Conservation (phyloP, 2,797 vertebrate species). For the Eulemur mongoz region DNA sequence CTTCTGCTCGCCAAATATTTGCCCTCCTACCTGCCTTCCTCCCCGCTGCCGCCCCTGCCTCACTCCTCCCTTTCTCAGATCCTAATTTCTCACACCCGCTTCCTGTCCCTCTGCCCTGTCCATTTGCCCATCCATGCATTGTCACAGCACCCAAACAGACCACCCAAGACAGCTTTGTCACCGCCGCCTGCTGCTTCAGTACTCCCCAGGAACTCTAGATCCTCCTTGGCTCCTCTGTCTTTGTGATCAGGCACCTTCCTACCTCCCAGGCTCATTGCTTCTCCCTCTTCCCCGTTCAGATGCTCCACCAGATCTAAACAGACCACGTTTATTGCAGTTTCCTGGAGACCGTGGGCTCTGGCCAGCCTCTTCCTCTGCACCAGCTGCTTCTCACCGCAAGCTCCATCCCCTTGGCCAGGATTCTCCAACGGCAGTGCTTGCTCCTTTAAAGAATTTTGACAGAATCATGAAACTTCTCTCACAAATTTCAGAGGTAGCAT, state of each 20-base stretch:
- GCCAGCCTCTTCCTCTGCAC: neutral
- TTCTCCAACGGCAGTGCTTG: fast-evolving
- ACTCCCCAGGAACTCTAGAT: neutral
- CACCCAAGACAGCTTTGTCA: neutral
- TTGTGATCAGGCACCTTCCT: neutral
- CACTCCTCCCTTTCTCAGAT: neutral
- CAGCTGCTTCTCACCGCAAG: fast-evolving
- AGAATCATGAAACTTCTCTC: neutral
- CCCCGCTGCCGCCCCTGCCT: neutral
- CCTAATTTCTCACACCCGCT: neutral
- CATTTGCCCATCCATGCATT: fast-evolving
- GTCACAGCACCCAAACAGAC: neutral
- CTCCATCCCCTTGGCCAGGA: neutral
- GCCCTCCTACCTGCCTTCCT: neutral
- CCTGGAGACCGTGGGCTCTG: neutral
- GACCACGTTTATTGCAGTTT: neutral
- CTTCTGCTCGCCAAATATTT: neutral
- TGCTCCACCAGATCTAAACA: neutral
- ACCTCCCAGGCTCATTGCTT: neutral
- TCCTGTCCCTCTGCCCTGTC: neutral
- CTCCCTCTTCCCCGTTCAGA: neutral
- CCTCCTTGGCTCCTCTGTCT: neutral
- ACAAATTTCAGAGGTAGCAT: neutral
- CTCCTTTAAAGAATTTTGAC: neutral
- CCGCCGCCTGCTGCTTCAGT: neutral